Conservation (phyloP, 2,113 vertebrate species). For the Chelonoidis abingdonii region DNA sequence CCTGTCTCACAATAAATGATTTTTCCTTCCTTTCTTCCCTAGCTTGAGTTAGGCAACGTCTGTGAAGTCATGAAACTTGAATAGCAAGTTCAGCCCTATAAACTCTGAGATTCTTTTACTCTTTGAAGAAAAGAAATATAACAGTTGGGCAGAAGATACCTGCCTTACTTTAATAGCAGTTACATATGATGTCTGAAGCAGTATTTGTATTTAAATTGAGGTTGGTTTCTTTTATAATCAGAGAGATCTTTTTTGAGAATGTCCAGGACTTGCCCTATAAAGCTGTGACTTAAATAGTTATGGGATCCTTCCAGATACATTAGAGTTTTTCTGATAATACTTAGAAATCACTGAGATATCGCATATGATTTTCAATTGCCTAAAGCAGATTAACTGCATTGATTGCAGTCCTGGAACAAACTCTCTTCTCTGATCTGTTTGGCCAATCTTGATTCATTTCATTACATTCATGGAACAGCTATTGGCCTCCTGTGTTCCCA, state of each 20-base stretch:
- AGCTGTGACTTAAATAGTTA: not conserved
- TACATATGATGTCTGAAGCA: not conserved
- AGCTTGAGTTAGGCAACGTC: not conserved
- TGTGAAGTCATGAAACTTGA: not conserved
- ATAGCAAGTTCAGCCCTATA: not conserved
- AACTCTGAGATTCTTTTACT: slow-evolving; percentile 4
- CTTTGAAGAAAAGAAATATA: not conserved
- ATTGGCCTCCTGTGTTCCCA: not conserved
- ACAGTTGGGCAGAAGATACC: not conserved
- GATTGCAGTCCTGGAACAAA: not conserved
- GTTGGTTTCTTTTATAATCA: not conserved
- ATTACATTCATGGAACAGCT: not conserved
- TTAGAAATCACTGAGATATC: not conserved
- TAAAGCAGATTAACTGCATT: slow-evolving; percentile 1
- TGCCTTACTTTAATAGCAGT: not conserved
- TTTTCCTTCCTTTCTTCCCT: slow-evolving; percentile 4
- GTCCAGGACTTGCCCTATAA: not conserved
- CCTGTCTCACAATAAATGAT: not conserved
- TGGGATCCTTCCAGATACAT: not conserved
- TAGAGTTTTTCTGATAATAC: not conserved
- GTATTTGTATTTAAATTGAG: not conserved
- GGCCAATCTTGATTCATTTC: not conserved
- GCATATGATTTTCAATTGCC: not conserved
- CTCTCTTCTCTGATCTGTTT: not conserved
- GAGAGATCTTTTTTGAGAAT: not conserved